These are phyloP conservation scores for Pseudonaja textilis DNA, from an alignment of 2,113 vertebrate species.

Conservation along the genomic window DNA sequence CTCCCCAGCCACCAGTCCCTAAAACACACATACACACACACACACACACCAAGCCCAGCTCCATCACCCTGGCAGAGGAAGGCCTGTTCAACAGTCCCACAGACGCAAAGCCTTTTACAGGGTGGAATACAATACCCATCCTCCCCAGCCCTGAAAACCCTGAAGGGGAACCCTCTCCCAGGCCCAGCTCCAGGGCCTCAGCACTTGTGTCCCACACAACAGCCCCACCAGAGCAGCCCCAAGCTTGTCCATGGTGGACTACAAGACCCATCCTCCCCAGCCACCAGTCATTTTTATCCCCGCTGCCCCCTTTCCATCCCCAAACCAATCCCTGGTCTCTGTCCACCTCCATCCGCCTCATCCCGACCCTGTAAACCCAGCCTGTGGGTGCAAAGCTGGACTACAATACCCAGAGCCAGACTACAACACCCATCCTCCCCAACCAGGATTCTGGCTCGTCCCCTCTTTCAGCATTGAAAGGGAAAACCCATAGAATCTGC, in stretches of 20 bases:
- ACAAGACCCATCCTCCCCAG: background rate
- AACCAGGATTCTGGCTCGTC: background rate
- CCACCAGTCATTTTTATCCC: background rate
- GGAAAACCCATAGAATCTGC: background rate
- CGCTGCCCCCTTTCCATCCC: background rate
- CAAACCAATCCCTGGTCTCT: background rate
- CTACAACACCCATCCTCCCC: background rate
- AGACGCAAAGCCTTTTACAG: too few relatives aligned
- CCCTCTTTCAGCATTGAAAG: background rate
- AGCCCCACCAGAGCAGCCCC: background rate
- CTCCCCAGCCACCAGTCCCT: too few relatives aligned
- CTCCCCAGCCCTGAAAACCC: background rate
- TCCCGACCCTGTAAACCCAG: background rate
- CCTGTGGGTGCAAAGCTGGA: background rate
- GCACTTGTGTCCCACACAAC: background rate
- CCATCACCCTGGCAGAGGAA: background rate
- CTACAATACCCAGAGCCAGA: background rate
- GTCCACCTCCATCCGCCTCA: background rate
- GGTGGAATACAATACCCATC: background rate
- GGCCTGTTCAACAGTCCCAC: background rate
- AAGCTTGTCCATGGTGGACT: background rate
- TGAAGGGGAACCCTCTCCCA: background rate
- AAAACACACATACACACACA: too few relatives aligned
- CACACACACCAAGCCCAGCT: background rate
- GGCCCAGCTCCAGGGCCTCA: background rate